Base-by-base conservation (phyloP, 2,888 invertebrate genomes). In the Masnerella sp. region DNA sequence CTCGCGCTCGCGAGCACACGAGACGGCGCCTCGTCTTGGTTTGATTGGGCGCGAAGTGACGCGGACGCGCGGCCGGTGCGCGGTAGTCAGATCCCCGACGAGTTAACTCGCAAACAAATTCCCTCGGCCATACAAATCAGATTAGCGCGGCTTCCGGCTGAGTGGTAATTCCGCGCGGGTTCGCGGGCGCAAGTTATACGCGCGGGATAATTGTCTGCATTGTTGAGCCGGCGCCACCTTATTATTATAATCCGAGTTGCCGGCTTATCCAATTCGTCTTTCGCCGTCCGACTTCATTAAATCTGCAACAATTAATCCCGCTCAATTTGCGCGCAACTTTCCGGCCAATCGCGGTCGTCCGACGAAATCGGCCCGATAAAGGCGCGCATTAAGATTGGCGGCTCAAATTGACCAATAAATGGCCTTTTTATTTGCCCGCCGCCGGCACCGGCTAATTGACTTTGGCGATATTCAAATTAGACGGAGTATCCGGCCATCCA, bases 31-130 rank as follows among this genome's bases (percentile, higher is more conserved):
- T 52, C 59, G 56, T 64, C 54, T 58, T 52, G 59, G 61, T 58
- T 65, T 74, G 74, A 74, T 74, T 65, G 69, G 51, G 58, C 45
- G 59, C 59, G 59, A 62, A 77, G 70, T 58, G 69, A 65, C 52
- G 56, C 64, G 64, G 75, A 74, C 65, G 72, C 75, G 78, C 74
- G 69, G 65, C 69, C 61, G 30, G 45, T 68, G 71, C 61, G 65
- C 65, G 38, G 67, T 62, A 74, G 68, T 36, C 70, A 61, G 59
- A 68, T 68, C 75, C 69, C 62, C 54, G 64, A 69, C 51, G 69
- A 71, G 74, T 76, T 76, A 78, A 76, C 72, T 75, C 67, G 65
- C 77, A 78, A 81, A 78, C 80, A 79, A 82, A 79, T 81, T 78
- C 75, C 61, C 74, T 72, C 73, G 75, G 70, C 61, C 49, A 49